Percentiles rank a stretch among this genome's conserved stretches.
Conservation (phyloP, 2,888 invertebrate species). For the Syritta pipiens region DNA sequence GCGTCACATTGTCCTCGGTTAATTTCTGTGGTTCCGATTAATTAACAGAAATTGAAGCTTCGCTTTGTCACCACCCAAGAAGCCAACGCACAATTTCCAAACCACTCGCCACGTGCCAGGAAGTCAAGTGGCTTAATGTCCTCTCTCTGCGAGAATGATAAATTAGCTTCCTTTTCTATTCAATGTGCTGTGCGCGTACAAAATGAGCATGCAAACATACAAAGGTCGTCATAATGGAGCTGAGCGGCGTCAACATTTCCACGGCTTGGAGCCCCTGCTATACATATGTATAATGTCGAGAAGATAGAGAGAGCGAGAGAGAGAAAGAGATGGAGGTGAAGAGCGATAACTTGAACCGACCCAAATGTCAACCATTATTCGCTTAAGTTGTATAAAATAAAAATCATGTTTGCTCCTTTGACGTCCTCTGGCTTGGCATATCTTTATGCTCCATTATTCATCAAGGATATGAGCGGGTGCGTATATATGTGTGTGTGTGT, state of each 20-base stretch:
- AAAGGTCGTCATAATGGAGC: constrained; percentile 60
- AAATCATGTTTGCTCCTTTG: constrained; percentile 75
- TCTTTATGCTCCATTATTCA: constrained; percentile 69
- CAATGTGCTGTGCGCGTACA: constrained; percentile 53
- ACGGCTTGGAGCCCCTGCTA: too few relatives aligned
- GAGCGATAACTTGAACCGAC: constrained; percentile 25
- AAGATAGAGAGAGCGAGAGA: too few relatives aligned
- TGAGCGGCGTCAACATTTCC: too few relatives aligned
- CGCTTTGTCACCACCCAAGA: constrained; percentile 35
- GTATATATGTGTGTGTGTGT: too few relatives aligned
- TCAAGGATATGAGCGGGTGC: constrained; percentile 69
- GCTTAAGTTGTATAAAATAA: constrained; percentile 79
- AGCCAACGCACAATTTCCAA: constrained; percentile 20
- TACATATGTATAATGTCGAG: too few relatives aligned
- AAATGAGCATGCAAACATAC: constrained; percentile 68
- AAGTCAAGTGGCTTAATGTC: constrained; percentile 69
- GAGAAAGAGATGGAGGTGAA: too few relatives aligned
- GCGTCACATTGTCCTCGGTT: constrained; percentile 62
- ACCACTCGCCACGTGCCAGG: constrained; percentile 60
- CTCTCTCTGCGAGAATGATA: constrained; percentile 58
- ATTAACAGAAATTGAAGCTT: constrained; percentile 63
- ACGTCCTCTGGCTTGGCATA: constrained; percentile 55
- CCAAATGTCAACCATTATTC: constrained; percentile 69
- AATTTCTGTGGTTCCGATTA: constrained; percentile 69
- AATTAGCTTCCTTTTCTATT: constrained; percentile 60